Evolutionary conservation across 1,140 invertebrate species (phyloP), one percentile per base, ranked within the genome.

Genomic region (Apis laboriosa): DNA sequence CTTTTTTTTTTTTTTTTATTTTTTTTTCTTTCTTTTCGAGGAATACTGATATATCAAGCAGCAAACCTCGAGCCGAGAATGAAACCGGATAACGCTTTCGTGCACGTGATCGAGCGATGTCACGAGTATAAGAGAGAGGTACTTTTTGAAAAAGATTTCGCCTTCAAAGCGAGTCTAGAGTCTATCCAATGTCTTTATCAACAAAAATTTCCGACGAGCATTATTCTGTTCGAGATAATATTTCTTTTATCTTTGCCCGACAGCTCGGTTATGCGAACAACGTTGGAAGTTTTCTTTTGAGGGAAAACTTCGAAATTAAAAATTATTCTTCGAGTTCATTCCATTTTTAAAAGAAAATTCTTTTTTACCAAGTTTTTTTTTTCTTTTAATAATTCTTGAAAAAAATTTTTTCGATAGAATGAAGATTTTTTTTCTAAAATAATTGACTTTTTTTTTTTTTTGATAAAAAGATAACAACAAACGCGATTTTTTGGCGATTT

Each of bases 31-130:
- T 61, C 53, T 21, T 51, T 64, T 9, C 28, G 51, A 70, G 53
- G 1, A 9, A 55, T 5, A 55, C 17, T 2, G 28, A 67, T 21
- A 43, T 34, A 49, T 72, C 61, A 83, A 15, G 80, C 72, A 64
- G 77, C 67, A 80, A 73, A 77, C 75, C 66, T 87, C 78, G 53
- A 53, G 21, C 5, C 24, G 19, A 73, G 58, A 24, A 53, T 19
- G 17, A 34, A 28, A 28, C 15, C 4, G 24, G 56, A 58, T 19
- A 17, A n/a, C 68, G 49, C 15, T 73, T 56, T 53, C 19, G 15
- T n/a, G 21, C 24, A 5, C 49, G 43, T 72, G 51, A 74, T 66
- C 17, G 71, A 53, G 15, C 60, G 60, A 74, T 11, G 28, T 55
- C 60, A 55, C 58, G 49, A 2, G 21, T 43, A 11, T 61, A 72